Evolutionary conservation across 2,113 vertebrate genomes (phyloP), one percentile per base, ranked within the genome.

Genomic region (Otis tarda): DNA sequence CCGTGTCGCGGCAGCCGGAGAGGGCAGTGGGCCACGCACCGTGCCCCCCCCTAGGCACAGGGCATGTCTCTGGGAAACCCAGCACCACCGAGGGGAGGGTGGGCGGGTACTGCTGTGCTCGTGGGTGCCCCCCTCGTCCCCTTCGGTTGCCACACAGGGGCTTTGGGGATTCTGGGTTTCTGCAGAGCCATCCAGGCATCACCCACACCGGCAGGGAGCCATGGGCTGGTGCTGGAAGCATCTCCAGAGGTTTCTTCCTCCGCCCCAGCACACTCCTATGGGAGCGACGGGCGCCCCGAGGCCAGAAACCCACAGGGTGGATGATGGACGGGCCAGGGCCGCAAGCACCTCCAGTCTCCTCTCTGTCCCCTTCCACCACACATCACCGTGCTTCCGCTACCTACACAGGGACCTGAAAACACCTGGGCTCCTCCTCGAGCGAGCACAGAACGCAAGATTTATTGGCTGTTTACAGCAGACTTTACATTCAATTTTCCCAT

Each of bases 131-230:
- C 21, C 67, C 63, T 21, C 25, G 0, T 0, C 28, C 27, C 27
- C 52, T 5, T 18, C 0, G 1, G 30, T 16, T 3, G 0, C 50
- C 67, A 9, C 7, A 0, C 22, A 7, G 10, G 1, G 11, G 43
- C 56, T 41, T 4, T 14, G 65, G 53, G 19, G 43, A 43, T 18
- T 37, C 1, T 0, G 1, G 45, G 12, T 0, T 33, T 14, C 93
- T 5, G 39, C 83, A 35, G 79, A 23, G 92, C 45, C 57, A 2
- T 0, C 10, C 3, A 52, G 73, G 53, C 63, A 67, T 2, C 1
- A 0, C 37, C 6, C 24, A 5, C 3, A 4, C 5, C 1, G 17
- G 39, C 81, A 45, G 68, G 23, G 50, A 85, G 23, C 55, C 4
- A 5, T 1, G 2, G 56, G 47, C n/a, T 30, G 65, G 37, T 11